Evolutionary conservation across 2,888 invertebrate species (phyloP).

Genomic region (Celastrina argiolus): DNA sequence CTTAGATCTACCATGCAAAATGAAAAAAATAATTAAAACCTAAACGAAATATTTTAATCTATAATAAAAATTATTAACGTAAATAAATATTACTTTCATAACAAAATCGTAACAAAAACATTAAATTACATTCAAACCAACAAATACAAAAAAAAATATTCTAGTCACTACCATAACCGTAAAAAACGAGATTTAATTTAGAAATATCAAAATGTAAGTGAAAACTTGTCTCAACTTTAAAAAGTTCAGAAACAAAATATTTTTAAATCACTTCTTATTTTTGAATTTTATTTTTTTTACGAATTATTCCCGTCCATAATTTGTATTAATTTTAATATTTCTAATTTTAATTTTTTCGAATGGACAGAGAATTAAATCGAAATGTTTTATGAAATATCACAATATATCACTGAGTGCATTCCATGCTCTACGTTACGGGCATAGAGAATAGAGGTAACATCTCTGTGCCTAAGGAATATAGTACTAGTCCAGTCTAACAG

Average conservation of each 20-base stretch:
- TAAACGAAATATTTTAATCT: too few relatives aligned
- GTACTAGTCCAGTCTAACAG: too few relatives aligned
- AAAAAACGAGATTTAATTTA: neutral
- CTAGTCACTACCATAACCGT: neutral
- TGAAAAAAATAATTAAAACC: too few relatives aligned
- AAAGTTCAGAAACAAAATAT: too few relatives aligned
- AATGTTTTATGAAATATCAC: neutral
- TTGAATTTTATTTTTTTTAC: too few relatives aligned
- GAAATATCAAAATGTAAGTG: too few relatives aligned
- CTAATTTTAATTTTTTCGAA: neutral
- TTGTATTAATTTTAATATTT: too few relatives aligned
- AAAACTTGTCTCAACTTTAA: too few relatives aligned
- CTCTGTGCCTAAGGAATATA: neutral
- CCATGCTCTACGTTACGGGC: neutral
- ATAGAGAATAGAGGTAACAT: neutral
- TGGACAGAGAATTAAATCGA: neutral
- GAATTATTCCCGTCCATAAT: too few relatives aligned
- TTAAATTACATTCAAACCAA: neutral
- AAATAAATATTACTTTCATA: neutral
- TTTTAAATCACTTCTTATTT: too few relatives aligned
- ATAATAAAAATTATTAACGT: neutral
- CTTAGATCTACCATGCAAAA: too few relatives aligned
- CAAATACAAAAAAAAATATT: neutral
- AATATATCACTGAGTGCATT: conserved; percentile 14
- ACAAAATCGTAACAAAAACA: neutral